These are phyloP conservation scores for Lathamus discolor DNA, from an alignment of 2,113 vertebrate species.

Conservation along the genomic window DNA sequence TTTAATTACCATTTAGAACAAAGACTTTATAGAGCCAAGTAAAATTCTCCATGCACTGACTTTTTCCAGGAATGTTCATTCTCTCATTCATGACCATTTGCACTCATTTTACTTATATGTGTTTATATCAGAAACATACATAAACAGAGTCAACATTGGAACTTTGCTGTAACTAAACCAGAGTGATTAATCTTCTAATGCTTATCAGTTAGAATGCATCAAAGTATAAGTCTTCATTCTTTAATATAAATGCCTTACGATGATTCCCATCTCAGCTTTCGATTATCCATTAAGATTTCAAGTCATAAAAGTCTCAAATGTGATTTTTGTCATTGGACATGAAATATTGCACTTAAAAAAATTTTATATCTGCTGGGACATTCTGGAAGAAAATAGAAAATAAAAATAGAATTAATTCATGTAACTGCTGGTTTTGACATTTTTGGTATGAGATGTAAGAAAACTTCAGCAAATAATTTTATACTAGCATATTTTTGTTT, in stretches of 20 bases:
- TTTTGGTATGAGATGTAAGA: background rate
- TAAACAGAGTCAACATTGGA: background rate
- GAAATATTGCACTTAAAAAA: background rate
- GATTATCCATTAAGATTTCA: background rate
- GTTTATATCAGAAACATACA: background rate
- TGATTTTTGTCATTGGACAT: background rate
- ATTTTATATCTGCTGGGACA: background rate
- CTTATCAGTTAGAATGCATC: background rate
- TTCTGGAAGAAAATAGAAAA: background rate
- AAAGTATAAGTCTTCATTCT: constrained; percentile 12
- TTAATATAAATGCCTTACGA: background rate
- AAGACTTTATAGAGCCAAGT: background rate
- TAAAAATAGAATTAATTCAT: background rate
- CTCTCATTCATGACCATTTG: constrained; percentile 21
- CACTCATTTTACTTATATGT: background rate
- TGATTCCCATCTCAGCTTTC: background rate
- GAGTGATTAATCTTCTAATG: background rate
- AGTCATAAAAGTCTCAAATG: background rate
- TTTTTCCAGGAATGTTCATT: background rate
- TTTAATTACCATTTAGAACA: constrained; percentile 38
- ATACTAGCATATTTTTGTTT: background rate
- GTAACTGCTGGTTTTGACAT: background rate
- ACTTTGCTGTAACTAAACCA: background rate
- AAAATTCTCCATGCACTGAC: background rate
- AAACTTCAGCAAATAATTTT: background rate